Evolutionary conservation across 2,797 vertebrate genomes (phyloP).

Genomic region (Rhinatrema bivittatum): DNA sequence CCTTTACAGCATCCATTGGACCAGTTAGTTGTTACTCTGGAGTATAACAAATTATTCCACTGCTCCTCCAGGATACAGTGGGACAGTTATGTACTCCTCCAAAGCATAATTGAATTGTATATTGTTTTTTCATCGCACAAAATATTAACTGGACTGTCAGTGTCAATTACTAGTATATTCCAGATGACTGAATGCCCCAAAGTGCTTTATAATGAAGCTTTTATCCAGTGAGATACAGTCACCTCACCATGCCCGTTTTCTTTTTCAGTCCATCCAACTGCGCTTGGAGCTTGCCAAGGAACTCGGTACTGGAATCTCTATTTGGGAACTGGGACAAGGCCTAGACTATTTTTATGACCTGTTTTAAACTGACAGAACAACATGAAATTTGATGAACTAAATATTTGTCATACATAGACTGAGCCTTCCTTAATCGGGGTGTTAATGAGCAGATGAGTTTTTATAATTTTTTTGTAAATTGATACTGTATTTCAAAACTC

Average conservation of each 20-base stretch:
- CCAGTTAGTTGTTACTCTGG: no score
- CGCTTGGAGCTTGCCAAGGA: slow-evolving; percentile 81
- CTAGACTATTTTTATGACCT: slow-evolving; percentile 98
- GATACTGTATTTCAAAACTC: no score
- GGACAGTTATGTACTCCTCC: slow-evolving; percentile 16
- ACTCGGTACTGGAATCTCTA: slow-evolving; percentile 85
- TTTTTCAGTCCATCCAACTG: slow-evolving; percentile 76
- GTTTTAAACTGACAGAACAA: slow-evolving; percentile 66
- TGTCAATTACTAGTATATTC: no score
- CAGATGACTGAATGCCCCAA: no score
- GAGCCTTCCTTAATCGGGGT: slow-evolving; percentile 9
- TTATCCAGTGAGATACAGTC: no score
- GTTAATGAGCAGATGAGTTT: slow-evolving; percentile 10
- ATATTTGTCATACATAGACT: slow-evolving; percentile 14
- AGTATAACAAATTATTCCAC: no score
- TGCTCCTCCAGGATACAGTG: no score
- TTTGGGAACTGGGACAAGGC: slow-evolving; percentile 97
- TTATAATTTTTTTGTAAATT: not conserved
- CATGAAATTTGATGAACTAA: no score
- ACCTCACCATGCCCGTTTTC: slow-evolving; percentile 13
- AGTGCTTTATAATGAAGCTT: no score
- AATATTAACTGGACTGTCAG: no score
- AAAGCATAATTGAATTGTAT: not conserved
- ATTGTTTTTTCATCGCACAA: not conserved
- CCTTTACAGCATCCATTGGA: no score